phyloP scores from a whole-genome alignment of 2,797 vertebrate genomes.

The Sebastes taczanowskii region DNA sequence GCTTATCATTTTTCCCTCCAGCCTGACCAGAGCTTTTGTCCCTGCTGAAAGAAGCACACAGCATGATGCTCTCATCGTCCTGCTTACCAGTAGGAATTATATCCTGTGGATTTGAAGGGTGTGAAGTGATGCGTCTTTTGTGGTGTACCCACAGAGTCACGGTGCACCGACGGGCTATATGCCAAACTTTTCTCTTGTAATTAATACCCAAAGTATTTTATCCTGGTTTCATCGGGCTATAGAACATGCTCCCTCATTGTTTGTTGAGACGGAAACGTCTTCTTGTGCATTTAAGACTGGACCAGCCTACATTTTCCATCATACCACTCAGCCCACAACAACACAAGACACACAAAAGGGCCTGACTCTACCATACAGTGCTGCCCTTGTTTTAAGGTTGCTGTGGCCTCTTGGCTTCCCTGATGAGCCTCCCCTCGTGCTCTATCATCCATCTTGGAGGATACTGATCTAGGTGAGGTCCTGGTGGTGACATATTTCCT shows the following conservation, averaged over 20 bases:
- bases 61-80: conserved; percentile 20
- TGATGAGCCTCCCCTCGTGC: conserved; percentile 20
- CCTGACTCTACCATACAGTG: not conserved
- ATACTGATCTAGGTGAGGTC: conserved; percentile 19
- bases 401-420: conserved; percentile 21
- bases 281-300: not conserved
- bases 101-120: not conserved
- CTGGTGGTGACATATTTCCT: not conserved
- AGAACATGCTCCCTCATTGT: not conserved
- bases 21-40: conserved; percentile 25
- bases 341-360: conserved; percentile 2
- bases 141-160: not conserved
- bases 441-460: conserved; percentile 36
- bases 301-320: not conserved
- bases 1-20: not conserved
- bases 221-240: not conserved
- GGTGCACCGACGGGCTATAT: not conserved
- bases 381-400: conserved; percentile 26
- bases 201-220: conserved; percentile 5
- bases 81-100: not conserved
- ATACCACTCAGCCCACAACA: not conserved
- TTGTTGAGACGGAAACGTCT: not conserved
- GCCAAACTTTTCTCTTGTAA: not conserved
- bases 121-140: conserved; percentile 3
- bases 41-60: conserved; percentile 9